phyloP scores from a whole-genome alignment of 2,888 invertebrate genomes.

The Sepioteuthis lessoniana region DNA sequence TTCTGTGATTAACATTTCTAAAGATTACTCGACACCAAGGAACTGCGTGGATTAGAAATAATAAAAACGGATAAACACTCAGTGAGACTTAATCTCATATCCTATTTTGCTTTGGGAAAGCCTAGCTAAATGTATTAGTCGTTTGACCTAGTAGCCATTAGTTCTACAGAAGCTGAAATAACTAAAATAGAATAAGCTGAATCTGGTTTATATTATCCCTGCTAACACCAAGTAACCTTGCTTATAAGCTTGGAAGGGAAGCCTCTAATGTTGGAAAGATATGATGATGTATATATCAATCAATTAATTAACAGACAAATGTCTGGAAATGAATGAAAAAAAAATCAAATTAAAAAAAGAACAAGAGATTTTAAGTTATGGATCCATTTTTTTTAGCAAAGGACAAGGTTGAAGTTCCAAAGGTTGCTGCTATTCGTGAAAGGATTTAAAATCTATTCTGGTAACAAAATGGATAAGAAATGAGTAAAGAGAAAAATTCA shows the following conservation, averaged over 20 bases:
- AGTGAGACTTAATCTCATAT: no score
- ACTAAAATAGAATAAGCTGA: no score
- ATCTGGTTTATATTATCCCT: background rate
- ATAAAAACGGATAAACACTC: no score
- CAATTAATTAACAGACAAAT: conserved; percentile 23
- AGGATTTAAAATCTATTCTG: background rate
- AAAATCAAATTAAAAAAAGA: background rate
- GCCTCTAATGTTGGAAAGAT: background rate
- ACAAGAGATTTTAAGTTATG: background rate
- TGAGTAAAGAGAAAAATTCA: background rate
- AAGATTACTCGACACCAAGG: no score
- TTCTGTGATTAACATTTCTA: no score
- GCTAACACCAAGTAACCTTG: background rate
- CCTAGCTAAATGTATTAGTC: no score
- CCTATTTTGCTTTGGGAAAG: no score
- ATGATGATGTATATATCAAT: background rate
- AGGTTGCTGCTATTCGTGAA: background rate
- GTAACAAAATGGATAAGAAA: background rate
- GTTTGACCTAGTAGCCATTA: no score
- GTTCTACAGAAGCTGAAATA: no score
- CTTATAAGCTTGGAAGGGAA: background rate
- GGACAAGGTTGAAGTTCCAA: background rate
- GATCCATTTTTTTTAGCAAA: background rate
- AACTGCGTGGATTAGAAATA: no score
- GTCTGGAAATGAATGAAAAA: background rate